A percentile compares a stretch with the other conserved stretches of the same genome.
phyloP scores from a whole-genome alignment of 2,888 invertebrate species.

The Corythucha ciliata region DNA sequence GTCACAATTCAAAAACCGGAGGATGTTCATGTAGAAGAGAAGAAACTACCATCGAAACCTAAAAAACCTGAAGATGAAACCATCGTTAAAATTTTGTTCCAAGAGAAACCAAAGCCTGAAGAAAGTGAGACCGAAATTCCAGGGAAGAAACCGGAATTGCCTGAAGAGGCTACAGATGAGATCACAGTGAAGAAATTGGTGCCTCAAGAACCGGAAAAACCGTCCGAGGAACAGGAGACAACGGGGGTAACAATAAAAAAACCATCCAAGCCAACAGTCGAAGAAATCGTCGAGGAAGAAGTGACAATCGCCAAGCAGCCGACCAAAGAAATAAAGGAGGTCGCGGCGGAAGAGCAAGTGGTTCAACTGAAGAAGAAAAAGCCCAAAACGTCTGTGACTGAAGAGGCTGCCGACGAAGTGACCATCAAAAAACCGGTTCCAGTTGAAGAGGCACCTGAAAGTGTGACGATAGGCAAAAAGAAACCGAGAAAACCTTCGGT shows the following conservation, averaged over 20 bases:
- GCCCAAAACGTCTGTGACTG: slow-evolving; percentile 35
- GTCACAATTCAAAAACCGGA: slow-evolving; percentile 39
- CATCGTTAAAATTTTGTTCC: slow-evolving; percentile 36
- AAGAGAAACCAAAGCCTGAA: slow-evolving; percentile 36
- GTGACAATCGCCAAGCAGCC: not conserved
- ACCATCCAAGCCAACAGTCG: too few relatives aligned
- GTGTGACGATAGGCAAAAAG: slow-evolving; percentile 36
- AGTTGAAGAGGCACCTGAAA: slow-evolving; percentile 36
- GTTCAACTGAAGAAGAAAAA: slow-evolving; percentile 34
- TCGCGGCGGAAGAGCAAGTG: slow-evolving; percentile 34
- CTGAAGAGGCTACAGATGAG: slow-evolving; percentile 37
- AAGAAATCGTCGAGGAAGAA: not conserved
- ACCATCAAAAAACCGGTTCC: slow-evolving; percentile 35
- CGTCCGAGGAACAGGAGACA: too few relatives aligned
- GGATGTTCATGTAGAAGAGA: slow-evolving; percentile 28
- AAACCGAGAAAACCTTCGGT: slow-evolving; percentile 39
- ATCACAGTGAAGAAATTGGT: too few relatives aligned
- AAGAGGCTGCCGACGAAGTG: slow-evolving; percentile 37
- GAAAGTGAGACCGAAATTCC: too few relatives aligned
- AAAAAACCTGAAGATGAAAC: slow-evolving; percentile 37
- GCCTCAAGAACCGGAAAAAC: too few relatives aligned
- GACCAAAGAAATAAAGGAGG: slow-evolving; percentile 35
- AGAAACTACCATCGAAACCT: slow-evolving; percentile 34
- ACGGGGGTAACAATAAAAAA: slow-evolving; percentile 50
- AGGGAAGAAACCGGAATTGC: too few relatives aligned